These are phyloP conservation scores for Aphidius colemani DNA, from an alignment of 2,888 invertebrate genomes.

Conservation along the genomic window DNA sequence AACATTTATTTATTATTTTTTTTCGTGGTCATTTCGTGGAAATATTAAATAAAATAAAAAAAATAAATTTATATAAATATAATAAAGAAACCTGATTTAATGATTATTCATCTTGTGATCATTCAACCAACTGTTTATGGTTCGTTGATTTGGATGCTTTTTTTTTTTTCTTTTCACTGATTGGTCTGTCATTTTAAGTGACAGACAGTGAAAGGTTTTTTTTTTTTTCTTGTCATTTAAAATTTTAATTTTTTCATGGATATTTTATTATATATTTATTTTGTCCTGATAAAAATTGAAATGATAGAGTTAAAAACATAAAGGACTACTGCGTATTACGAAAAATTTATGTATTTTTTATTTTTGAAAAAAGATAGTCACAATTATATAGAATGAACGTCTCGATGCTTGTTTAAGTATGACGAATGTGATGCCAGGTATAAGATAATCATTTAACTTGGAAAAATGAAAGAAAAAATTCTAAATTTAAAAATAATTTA, in stretches of 20 bases:
- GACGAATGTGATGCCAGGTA: too few relatives aligned
- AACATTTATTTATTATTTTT: neutral
- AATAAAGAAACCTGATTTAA: neutral
- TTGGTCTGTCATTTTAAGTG: neutral
- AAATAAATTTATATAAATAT: neutral
- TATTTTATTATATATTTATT: too few relatives aligned
- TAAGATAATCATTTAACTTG: too few relatives aligned
- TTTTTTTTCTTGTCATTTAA: neutral
- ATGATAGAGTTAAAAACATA: too few relatives aligned
- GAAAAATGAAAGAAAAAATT: neutral
- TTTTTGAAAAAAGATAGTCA: too few relatives aligned
- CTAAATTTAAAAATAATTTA: neutral
- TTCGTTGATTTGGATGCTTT: neutral
- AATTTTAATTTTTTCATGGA: too few relatives aligned
- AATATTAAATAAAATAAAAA: neutral
- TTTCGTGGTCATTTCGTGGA: slow-evolving; percentile 1
- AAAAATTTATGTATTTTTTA: too few relatives aligned
- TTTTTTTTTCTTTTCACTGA: neutral
- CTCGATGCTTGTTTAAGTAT: too few relatives aligned
- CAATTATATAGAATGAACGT: too few relatives aligned
- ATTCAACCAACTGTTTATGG: neutral
- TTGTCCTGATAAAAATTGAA: too few relatives aligned
- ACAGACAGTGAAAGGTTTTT: slow-evolving; percentile 4
- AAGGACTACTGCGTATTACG: too few relatives aligned
- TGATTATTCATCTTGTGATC: slow-evolving; percentile 3